Evolutionary conservation across 2,797 vertebrate species (phyloP).

Genomic region (Aythya fuligula): DNA sequence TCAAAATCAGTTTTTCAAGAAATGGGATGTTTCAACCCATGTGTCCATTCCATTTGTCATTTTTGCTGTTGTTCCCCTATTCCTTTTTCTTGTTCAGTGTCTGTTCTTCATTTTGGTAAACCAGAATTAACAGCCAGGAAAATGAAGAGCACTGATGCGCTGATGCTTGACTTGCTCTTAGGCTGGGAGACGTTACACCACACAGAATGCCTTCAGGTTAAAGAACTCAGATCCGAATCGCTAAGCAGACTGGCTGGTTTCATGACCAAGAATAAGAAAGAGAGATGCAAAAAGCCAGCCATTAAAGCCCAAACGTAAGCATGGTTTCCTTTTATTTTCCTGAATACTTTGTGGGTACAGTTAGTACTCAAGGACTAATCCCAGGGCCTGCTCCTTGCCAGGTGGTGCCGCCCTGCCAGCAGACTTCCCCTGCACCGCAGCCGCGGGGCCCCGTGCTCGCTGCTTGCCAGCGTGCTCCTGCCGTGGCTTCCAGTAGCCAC

Average conservation of each 20-base stretch:
- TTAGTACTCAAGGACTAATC: background rate
- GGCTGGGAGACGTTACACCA: background rate
- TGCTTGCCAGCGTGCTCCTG: accelerated
- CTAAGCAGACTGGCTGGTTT: constrained; percentile 19
- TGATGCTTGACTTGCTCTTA: background rate
- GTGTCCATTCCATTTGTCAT: background rate
- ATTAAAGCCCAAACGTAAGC: background rate
- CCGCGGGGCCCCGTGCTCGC: background rate
- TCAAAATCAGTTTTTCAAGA: constrained; percentile 67
- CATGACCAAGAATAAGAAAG: constrained; percentile 58
- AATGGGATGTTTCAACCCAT: constrained; percentile 51
- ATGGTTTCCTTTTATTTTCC: constrained; percentile 57
- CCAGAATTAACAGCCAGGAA: constrained; percentile 37
- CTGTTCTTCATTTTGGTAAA: background rate
- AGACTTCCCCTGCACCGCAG: background rate
- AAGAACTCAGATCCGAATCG: constrained; percentile 22
- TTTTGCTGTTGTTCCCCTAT: accelerated
- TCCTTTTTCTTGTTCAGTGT: background rate
- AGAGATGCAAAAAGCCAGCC: constrained; percentile 10
- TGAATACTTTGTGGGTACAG: constrained; percentile 1
- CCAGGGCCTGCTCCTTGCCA: background rate
- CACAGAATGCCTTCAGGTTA: constrained; percentile 41
- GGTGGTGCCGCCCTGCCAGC: background rate
- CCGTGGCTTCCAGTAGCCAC: background rate
- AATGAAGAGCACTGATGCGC: background rate